Percentiles rank a stretch among this genome's conserved stretches.
phyloP scores from a whole-genome alignment of 2,113 vertebrate species.

The Prinia subflava region DNA sequence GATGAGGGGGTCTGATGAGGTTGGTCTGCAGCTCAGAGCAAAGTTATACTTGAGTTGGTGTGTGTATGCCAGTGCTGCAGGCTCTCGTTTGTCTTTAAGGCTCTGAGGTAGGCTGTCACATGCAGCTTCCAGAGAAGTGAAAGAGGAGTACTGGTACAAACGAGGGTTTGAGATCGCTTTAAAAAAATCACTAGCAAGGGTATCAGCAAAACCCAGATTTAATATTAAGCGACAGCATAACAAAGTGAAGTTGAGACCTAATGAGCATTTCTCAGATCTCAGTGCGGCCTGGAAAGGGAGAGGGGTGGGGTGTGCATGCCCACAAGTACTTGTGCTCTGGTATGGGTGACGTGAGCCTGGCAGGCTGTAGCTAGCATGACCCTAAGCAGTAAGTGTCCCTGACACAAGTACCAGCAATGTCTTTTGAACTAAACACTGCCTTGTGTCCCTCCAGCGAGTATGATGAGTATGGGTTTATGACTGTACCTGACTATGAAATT shows the following conservation, averaged over 20 bases:
- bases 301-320: accelerated
- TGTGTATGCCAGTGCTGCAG: not conserved
- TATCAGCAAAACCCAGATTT: not conserved
- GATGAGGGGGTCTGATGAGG: not conserved
- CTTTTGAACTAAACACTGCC: not conserved
- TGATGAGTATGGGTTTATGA: constrained; percentile 92
- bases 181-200: not conserved
- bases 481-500: constrained; percentile 86
- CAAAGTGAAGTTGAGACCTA: not conserved
- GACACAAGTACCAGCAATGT: not conserved
- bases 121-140: not conserved
- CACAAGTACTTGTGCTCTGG: not conserved
- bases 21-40: not conserved
- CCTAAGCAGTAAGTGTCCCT: not conserved
- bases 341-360: not conserved
- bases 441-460: constrained; percentile 75
- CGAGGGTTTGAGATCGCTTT: accelerated
- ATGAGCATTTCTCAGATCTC: not conserved
- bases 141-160: not conserved
- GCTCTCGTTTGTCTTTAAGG: not conserved
- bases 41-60: accelerated
- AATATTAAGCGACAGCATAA: not conserved
- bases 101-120: not conserved
- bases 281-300: not conserved
- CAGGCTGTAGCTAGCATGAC: not conserved